phyloP scores from a whole-genome alignment of 2,797 vertebrate genomes.

The Brachymystax lenok region DNA sequence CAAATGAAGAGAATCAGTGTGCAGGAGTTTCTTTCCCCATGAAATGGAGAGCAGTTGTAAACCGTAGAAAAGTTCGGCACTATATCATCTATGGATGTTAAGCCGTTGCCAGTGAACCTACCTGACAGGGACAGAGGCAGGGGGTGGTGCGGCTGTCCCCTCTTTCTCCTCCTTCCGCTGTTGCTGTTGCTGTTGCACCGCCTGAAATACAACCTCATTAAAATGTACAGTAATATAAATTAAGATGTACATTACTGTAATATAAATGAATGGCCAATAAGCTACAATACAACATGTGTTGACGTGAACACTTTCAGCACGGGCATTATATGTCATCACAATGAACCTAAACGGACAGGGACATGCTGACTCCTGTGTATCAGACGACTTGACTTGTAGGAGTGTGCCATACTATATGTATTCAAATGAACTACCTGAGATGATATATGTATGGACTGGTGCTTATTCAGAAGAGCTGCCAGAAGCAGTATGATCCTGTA shows the following conservation, averaged over 20 bases:
- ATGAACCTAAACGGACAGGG: not conserved
- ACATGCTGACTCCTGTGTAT: not conserved
- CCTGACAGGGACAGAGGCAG: conserved; percentile 66
- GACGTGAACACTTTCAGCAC: not conserved
- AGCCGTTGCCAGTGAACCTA: conserved; percentile 51
- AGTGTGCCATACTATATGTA: not conserved
- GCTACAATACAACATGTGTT: not conserved
- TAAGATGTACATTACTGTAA: not conserved
- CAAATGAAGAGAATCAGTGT: not conserved
- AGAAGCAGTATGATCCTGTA: not conserved
- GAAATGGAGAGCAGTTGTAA: not conserved
- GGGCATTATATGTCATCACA: not conserved
- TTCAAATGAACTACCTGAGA: not conserved
- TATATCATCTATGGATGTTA: not conserved
- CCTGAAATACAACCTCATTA: conserved; percentile 64
- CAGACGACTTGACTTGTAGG: not conserved
- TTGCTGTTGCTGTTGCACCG: conserved; percentile 78
- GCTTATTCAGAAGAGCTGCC: not conserved
- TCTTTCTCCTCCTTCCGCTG: conserved; percentile 67
- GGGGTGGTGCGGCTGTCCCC: conserved; percentile 50
- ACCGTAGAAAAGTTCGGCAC: not conserved
- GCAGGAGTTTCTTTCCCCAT: not conserved
- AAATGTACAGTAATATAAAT: not conserved
- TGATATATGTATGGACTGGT: not conserved
- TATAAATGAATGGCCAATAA: not conserved